phyloP scores from a whole-genome alignment of 2,797 vertebrate species.

The Sylvilagus floridanus region DNA sequence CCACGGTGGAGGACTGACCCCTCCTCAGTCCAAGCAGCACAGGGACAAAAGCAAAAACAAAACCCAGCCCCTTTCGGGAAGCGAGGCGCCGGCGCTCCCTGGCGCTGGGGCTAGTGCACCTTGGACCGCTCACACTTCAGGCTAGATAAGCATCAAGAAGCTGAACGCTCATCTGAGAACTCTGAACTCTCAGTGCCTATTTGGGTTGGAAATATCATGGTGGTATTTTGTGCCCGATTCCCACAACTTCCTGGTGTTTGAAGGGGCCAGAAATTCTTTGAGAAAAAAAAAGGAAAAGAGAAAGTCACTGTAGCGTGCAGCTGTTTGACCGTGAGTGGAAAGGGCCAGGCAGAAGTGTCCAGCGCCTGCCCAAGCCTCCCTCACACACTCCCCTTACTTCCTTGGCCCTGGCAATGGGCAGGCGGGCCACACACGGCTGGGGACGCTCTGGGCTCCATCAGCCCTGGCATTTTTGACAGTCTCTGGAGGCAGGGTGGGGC shows the following conservation, averaged over 20 bases:
- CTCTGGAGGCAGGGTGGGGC: accelerated
- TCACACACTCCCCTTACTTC: accelerated
- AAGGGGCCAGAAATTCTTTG: conserved; percentile 47
- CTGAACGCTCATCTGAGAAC: conserved; percentile 46
- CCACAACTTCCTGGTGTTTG: conserved; percentile 58
- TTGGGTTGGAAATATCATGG: conserved; percentile 53
- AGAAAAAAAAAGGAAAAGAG: not conserved
- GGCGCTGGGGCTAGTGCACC: not conserved
- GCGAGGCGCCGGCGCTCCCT: not conserved
- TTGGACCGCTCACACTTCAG: not conserved
- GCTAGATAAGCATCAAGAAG: conserved; percentile 59
- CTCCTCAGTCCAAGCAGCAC: not conserved
- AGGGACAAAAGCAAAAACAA: too few relatives aligned
- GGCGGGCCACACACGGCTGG: accelerated
- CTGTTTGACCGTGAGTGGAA: not conserved
- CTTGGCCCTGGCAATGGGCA: not conserved
- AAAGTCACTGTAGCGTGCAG: not conserved
- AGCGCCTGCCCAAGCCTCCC: not conserved
- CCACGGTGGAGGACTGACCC: not conserved
- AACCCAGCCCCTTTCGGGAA: not conserved
- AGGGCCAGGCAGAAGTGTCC: not conserved
- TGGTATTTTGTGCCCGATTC: conserved; percentile 42
- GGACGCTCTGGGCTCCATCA: not conserved
- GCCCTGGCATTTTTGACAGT: not conserved
- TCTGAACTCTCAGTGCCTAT: conserved; percentile 55